Base-by-base conservation (phyloP, 2,113 vertebrate species). In the Sturnus vulgaris region DNA sequence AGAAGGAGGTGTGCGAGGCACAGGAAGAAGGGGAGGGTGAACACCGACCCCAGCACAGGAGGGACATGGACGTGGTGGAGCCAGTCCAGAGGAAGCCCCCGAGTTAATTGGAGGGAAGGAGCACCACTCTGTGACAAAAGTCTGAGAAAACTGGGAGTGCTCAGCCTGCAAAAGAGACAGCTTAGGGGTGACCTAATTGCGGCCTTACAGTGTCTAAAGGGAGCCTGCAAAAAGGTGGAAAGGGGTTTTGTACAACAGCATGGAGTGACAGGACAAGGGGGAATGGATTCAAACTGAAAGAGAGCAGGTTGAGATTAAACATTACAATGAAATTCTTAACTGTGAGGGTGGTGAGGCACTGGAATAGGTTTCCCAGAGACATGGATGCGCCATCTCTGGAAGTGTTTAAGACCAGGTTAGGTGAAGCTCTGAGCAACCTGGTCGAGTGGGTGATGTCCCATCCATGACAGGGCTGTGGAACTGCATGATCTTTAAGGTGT, bases 111-210 rank as follows among this genome's bases (percentile, higher is more conserved):
- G 57, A 35, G 65, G 24, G 24, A 42, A 42, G 50, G 25, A 57
- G 50, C 35, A 11, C 4, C n/a, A n/a, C n/a, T n/a, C 50, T 19
- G 0, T 28, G 25, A 15, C 8, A 47, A 4, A 56, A 40, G 14
- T 30, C n/a, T 35, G 49, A 25, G 30, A 11, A 27, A 30, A 46
- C 4, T 39, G 5, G 39, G 53, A 7, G 30, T 30, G 46, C 9
- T 75, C 33, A 59, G 46, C 52, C 46, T 82, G 69, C 33, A 21
- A 5, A 71, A 66, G n/a, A 24, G 18, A 11, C 0, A 8, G 15
- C 15, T 50, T 44, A 22, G 44, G 28, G 27, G 12, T 46, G 33
- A 8, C 19, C 50, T 42, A 8, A 24, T 14, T 28, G 44, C 27
- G 16, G 49, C 25, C 49, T 50, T 50, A 13, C 47, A 5, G 20